These are phyloP conservation scores for Molothrus aeneus DNA, from an alignment of 2,797 vertebrate species.

Conservation along the genomic window DNA sequence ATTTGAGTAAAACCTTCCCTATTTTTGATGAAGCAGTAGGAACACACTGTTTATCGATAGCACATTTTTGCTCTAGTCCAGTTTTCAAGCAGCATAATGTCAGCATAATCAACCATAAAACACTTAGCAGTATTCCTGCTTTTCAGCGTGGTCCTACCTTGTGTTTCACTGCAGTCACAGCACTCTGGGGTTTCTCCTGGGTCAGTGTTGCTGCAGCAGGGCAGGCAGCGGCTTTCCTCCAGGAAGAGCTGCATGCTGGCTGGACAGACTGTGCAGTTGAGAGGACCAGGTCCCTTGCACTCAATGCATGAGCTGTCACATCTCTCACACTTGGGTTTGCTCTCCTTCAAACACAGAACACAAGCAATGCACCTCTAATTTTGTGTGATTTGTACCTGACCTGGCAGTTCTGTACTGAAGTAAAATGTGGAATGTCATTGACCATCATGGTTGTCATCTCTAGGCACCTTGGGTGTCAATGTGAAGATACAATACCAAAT, in stretches of 20 bases:
- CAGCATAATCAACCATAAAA: not conserved
- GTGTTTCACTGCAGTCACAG: constrained; percentile 83
- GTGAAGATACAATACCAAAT: not conserved
- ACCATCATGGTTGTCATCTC: not conserved
- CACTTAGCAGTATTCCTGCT: not conserved
- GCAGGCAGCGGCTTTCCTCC: constrained; percentile 85
- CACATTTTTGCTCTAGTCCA: fast-evolving
- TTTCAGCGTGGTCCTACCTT: constrained; percentile 69
- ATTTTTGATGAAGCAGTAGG: not conserved
- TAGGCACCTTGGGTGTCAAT: not conserved
- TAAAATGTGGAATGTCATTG: too few species aligned
- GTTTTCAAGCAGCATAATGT: not conserved
- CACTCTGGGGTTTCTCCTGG: constrained; percentile 72
- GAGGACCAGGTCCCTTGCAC: constrained; percentile 84
- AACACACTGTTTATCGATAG: not conserved
- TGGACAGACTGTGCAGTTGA: constrained; percentile 86
- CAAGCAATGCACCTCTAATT: not conserved
- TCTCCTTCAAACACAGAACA: constrained; percentile 60
- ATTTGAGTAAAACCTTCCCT: not conserved
- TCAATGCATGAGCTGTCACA: constrained; percentile 85
- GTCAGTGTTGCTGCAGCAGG: constrained; percentile 77
- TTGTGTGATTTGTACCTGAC: not conserved
- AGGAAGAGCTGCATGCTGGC: constrained; percentile 72
- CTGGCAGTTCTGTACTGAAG: not conserved
- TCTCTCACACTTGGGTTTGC: constrained; percentile 71